Base-by-base conservation (phyloP, 2,797 vertebrate species). In the Craterocephalus amniculus region DNA sequence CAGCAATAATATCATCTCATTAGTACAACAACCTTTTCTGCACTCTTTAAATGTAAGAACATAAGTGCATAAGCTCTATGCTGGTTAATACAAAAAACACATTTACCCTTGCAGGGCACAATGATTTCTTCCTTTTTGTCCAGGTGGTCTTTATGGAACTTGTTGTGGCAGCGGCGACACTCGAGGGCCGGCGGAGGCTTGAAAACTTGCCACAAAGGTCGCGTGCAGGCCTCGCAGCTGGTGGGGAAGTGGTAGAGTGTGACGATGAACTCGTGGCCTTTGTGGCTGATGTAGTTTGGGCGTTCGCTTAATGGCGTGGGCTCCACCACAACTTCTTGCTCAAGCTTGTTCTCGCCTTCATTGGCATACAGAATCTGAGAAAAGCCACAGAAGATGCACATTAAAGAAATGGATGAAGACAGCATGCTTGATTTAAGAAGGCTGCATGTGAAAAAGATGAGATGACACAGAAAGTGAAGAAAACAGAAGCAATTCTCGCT, bases 231-330 rank as follows among this genome's bases (percentile, higher is more conserved):
- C 83, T 99, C 98, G 61, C 98, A 99, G 93, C 95, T 97, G 70
- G 97, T 96, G 35, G 98, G 98, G 81, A 99, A 98, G 92, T 99
- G 98, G 88, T 99, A 99, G 32, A 99, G 94, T 1, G 97, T 99
- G 69, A 94, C 95, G 80, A 99, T 96, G 77, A 99, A 97, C 87
- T 99, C 97, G 55, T 99, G 98, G 79, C 98, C 97, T 84, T 99
- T 99, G 94, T 99, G 96, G 89, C 93, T 94, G 89, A 99, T 95
- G 84, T 93, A 98, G 78, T 95, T 94, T 6, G 96, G 92, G 13
- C 97, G 96, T 48, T 99, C 98, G 2, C 94, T 93, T 57, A 88
- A 82, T 0, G 92, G 86, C 6, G 83, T 34, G 2, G 89, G 59
- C 63, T 99, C 98, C 84, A 93, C 89, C 1, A 89, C 90, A 56